These are phyloP conservation scores for Tragelaphus buxtoni DNA, from an alignment of 2,113 vertebrate species.

Conservation along the genomic window DNA sequence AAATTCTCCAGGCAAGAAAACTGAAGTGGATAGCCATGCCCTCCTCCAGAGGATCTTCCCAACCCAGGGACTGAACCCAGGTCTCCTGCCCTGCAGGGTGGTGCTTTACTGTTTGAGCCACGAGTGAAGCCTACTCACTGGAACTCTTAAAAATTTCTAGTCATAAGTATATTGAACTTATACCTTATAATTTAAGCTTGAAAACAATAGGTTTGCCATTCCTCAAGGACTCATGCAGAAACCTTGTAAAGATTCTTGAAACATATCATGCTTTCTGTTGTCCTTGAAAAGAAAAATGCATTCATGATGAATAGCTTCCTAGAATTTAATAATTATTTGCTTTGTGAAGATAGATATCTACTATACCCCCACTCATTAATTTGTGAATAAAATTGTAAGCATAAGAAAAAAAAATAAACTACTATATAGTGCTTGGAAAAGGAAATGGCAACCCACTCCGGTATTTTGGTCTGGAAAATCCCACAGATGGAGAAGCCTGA, in stretches of 20 bases:
- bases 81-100: neutral
- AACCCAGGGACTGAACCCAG: neutral
- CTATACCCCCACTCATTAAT: neutral
- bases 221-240: neutral
- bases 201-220: neutral
- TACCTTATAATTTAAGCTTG: neutral
- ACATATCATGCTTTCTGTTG: neutral
- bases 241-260: neutral
- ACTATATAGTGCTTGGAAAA: neutral
- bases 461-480: neutral
- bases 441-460: neutral
- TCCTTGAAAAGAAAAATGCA: neutral
- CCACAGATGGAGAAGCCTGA: neutral
- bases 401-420: accelerated
- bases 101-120: neutral
- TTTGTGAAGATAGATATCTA: neutral
- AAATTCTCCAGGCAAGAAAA: neutral
- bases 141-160: neutral
- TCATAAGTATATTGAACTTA: neutral
- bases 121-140: neutral
- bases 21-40: neutral
- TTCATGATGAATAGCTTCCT: neutral
- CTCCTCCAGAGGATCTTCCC: neutral
- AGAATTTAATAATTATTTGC: neutral
- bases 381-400: neutral